Base-by-base conservation (phyloP, 2,113 vertebrate species). In the Zosterops lateralis region DNA sequence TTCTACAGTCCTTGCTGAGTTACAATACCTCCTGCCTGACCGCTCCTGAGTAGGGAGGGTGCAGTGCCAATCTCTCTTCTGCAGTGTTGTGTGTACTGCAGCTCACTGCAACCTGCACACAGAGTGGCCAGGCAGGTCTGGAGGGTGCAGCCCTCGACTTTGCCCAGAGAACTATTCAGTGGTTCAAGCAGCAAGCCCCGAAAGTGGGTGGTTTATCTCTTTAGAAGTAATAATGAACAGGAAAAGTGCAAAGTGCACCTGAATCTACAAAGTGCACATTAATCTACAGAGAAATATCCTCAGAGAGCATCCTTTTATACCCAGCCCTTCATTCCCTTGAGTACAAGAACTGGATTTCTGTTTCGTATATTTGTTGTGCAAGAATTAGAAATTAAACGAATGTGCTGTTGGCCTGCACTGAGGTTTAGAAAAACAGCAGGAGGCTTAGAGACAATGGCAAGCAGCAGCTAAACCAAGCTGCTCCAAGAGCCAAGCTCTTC, bases 371-470 rank as follows among this genome's bases (percentile, higher is more conserved):
- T 76, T 75, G 47, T 71, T 45, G 9, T 94, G 90, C 73, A 87
- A 94, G 50, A 87, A 57, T 75, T 73, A 77, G 17, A 80, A 94
- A 58, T 34, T 36, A 38, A 94, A 84, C 36, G 42, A 96, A 94
- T 87, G 54, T 93, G 34, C 72, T 90, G 9, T 60, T 91, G 68
- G 83, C 92, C 83, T 89, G 19, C 53, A 16, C 1, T 4, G 72
- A 89, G n/a, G 51, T 54, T 77, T 80, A 44, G 76, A 70, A 93
- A 84, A 95, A 83, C 88, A 85, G 90, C 83, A 66, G 94, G 91
- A 92, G 25, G 7, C 31, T 91, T 85, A 42, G 92, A 89, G 70
- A 92, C 84, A 92, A 93, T 85, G 76, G 42, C 72, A 82, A 36
- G 40, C 53, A 86, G 75, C 45, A 87, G 79, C 65, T 53, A 44